Conservation (phyloP, 2,113 vertebrate genomes). For the Cyprinus carpio region DNA sequence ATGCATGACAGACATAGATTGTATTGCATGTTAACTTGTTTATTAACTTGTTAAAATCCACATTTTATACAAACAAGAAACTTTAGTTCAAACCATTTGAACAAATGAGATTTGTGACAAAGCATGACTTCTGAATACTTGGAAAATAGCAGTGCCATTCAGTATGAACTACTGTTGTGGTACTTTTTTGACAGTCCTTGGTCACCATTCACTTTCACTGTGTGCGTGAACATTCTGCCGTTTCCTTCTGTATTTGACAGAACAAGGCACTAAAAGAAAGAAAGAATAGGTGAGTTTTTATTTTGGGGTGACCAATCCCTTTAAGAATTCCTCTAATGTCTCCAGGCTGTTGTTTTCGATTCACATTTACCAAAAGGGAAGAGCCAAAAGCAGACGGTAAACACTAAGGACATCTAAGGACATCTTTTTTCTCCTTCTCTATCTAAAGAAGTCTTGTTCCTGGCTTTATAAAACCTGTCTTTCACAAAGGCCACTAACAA, state of each 20-base stretch:
- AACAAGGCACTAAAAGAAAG: not conserved
- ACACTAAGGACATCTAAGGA: constrained; percentile 37
- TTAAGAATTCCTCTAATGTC: not conserved
- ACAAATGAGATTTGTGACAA: not conserved
- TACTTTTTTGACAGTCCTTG: too few relatives aligned
- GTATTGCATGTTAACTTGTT: too few relatives aligned
- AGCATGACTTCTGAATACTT: not conserved
- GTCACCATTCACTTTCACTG: too few relatives aligned
- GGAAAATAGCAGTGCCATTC: too few relatives aligned
- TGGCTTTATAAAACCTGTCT: constrained; percentile 74
- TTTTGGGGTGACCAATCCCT: not conserved
- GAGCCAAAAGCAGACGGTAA: constrained; percentile 56
- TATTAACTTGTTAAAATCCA: too few relatives aligned
- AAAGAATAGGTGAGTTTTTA: not conserved
- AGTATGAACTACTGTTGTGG: too few relatives aligned
- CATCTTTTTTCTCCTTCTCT: constrained; percentile 52
- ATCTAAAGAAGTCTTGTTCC: constrained; percentile 54
- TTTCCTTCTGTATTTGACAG: not conserved
- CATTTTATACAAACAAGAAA: too few relatives aligned
- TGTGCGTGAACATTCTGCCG: not conserved
- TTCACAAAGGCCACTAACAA: constrained; percentile 54
- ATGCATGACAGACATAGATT: too few relatives aligned
- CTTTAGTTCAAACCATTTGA: too few relatives aligned
- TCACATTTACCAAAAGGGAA: constrained; percentile 9
- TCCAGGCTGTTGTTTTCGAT: constrained; percentile 2